Percentiles rank a stretch among this genome's conserved stretches.
phyloP scores from a whole-genome alignment of 2,888 invertebrate species.

The Halictus ligatus region DNA sequence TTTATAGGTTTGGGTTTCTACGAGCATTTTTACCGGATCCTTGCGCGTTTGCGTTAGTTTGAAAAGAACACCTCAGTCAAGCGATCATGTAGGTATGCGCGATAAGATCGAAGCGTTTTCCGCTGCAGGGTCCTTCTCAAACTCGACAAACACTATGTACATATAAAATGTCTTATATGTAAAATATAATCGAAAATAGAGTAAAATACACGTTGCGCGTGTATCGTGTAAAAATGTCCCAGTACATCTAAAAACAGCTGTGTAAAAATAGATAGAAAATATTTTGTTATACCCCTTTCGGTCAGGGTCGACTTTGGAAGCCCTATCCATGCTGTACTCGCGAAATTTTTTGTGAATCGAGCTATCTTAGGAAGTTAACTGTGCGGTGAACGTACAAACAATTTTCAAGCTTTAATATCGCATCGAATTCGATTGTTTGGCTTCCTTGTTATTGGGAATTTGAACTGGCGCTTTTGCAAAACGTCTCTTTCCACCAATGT shows the following conservation, averaged over 20 bases:
- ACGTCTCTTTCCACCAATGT: background rate
- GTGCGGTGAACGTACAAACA: slow-evolving; percentile 51
- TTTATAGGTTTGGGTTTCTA: background rate
- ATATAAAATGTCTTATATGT: slow-evolving; percentile 36
- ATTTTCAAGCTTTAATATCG: slow-evolving; percentile 9
- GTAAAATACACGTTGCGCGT: slow-evolving; percentile 51
- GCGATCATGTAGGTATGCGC: background rate
- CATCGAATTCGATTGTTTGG: slow-evolving; percentile 31
- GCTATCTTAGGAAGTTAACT: slow-evolving; percentile 42
- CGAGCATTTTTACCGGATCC: slow-evolving; percentile 5
- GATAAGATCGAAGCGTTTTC: background rate
- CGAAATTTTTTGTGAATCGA: slow-evolving; percentile 28
- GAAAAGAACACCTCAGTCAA: background rate
- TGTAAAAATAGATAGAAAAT: slow-evolving; percentile 71
- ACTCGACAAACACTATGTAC: slow-evolving; percentile 9
- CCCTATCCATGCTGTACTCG: slow-evolving; percentile 50
- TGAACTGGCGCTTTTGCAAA: background rate
- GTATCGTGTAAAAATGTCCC: slow-evolving; percentile 41
- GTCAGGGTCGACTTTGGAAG: slow-evolving; percentile 63
- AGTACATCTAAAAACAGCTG: slow-evolving; percentile 44
- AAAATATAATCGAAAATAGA: slow-evolving; percentile 64
- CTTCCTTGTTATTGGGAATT: slow-evolving; percentile 28
- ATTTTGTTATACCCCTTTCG: slow-evolving; percentile 35
- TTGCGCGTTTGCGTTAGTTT: background rate
- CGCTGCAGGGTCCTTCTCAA: slow-evolving; percentile 3